A percentile compares a stretch with the other conserved stretches of the same genome.
Evolutionary conservation across 2,888 invertebrate species (phyloP).

Genomic region (Agriopis leucophaearia): DNA sequence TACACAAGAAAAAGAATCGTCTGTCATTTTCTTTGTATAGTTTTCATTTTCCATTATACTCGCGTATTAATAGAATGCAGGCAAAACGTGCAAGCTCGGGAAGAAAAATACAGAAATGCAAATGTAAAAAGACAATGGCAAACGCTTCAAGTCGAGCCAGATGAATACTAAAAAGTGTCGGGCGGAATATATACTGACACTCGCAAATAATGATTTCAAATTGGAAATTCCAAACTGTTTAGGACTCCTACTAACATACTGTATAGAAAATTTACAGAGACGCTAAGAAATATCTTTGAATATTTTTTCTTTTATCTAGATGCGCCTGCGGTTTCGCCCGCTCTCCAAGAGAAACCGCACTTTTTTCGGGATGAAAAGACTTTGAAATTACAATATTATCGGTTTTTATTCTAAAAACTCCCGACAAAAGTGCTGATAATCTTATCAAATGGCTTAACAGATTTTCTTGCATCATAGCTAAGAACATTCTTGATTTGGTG

Average conservation of each 20-base stretch:
- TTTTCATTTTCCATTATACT: slow-evolving; percentile 39
- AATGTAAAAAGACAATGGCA: slow-evolving; percentile 35
- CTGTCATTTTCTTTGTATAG: slow-evolving; percentile 39
- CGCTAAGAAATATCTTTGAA: no score
- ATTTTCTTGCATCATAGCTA: no score
- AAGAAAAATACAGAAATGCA: slow-evolving; percentile 41
- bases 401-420: no score
- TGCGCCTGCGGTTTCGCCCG: no score
- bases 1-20: slow-evolving; percentile 36
- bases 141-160: slow-evolving; percentile 41
- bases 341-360: no score
- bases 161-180: slow-evolving; percentile 52
- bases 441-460: no score
- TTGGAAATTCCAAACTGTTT: slow-evolving; percentile 68
- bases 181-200: slow-evolving; percentile 55
- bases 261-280: not conserved
- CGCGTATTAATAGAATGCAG: slow-evolving; percentile 42
- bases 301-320: no score
- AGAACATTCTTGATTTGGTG: no score
- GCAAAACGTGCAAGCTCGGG: slow-evolving; percentile 40
- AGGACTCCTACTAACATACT: slow-evolving; percentile 1
- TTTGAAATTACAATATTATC: no score
- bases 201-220: slow-evolving; percentile 67
- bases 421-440: no score
- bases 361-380: no score